phyloP scores from a whole-genome alignment of 2,113 vertebrate genomes.

The Leptobrachium ailaonicum region DNA sequence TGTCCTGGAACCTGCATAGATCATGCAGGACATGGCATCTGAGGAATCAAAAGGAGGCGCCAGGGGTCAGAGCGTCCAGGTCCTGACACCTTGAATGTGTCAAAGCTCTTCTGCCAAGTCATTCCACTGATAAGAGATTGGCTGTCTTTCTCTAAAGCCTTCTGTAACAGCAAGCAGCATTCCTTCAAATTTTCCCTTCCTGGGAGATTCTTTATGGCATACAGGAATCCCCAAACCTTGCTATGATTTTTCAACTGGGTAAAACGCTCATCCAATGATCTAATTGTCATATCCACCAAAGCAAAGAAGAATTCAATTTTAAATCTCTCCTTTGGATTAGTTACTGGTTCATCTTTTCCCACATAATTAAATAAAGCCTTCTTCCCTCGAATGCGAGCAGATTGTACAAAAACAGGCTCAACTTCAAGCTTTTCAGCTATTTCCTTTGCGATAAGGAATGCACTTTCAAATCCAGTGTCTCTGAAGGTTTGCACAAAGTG shows the following conservation, averaged over 20 bases:
- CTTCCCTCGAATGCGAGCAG: neutral
- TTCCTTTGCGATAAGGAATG: too few relatives aligned
- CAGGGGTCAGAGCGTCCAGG: too few relatives aligned
- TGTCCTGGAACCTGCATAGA: too few relatives aligned
- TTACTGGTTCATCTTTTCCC: constrained; percentile 6
- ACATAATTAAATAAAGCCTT: neutral
- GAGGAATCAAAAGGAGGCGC: too few relatives aligned
- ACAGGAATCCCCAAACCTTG: neutral
- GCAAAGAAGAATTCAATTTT: neutral
- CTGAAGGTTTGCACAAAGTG: too few relatives aligned
- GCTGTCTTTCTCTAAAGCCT: constrained; percentile 9
- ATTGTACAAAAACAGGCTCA: constrained; percentile 3
- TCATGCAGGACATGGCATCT: too few relatives aligned
- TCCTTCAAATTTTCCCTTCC: neutral
- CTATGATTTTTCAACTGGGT: neutral
- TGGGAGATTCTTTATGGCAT: neutral
- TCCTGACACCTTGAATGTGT: neutral
- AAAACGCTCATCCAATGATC: neutral
- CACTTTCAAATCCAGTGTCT: too few relatives aligned
- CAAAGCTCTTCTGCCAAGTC: constrained; percentile 3
- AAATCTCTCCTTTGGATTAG: neutral
- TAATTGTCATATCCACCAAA: neutral
- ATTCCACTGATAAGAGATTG: constrained; percentile 2
- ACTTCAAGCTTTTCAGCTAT: neutral
- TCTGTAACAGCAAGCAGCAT: neutral